Base-by-base conservation (phyloP, 2,888 invertebrate species). In the Antheraea yamamai region DNA sequence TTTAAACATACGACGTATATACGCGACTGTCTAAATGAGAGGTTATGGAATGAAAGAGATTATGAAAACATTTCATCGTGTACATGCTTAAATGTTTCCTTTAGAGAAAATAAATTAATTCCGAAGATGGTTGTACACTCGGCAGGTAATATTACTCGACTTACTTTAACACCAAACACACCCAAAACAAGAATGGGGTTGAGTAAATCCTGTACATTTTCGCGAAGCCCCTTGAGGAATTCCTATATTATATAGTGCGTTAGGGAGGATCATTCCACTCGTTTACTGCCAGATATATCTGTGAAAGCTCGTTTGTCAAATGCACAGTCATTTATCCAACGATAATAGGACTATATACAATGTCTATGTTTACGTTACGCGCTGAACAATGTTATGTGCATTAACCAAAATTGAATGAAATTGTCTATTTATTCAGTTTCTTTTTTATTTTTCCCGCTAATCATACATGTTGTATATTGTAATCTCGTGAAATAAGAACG, bases 261-360 rank as follows among this genome's bases (percentile, higher is more conserved):
- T 88, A 88, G 91, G 91, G 92, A 91, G 93, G 91, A 93, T 93
- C 92, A 92, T 92, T 92, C 90, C 91, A 88, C 87, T 89, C 91
- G 90, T 90, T 90, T 91, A 92, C 91, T 89, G 89, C 87, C 90
- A 91, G 90, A 93, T 93, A 92, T 92, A 91, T 91, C 90, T 89
- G 90, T 87, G 92, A 91, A 92, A 91, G 91, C 92, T 94, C 94
- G 92, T 94, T 94, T 94, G 93, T 94, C 93, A 94, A 94, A 94
- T 92, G 92, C 89, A 91, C 91, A 92, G 92, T 92, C 93, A 93
- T 94, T 92, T 94, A 94, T 93, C 89, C 90, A 91, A 93, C 90
- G 93, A 90, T 90, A 88, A 75, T 75, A 75, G 73, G 73, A 39
- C 74, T 75, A 74, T 74, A 74, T 72, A 64, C 71, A 73, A 73